Evolutionary conservation across 2,113 vertebrate species (phyloP).

Genomic region (Daboia siamensis): DNA sequence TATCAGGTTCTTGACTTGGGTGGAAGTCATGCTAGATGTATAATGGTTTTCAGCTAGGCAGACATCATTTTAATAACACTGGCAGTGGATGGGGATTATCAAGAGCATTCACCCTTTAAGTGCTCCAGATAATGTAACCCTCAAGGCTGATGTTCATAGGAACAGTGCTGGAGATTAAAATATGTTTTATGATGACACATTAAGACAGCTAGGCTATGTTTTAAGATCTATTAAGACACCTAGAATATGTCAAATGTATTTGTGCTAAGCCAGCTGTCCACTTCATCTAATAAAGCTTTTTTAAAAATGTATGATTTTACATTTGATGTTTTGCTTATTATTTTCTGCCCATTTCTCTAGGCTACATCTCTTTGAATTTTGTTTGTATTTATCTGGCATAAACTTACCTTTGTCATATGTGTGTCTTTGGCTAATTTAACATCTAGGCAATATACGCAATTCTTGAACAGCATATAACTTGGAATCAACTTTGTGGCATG

Average conservation of each 20-base stretch:
- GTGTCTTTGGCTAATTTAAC: neutral
- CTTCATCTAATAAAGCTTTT: neutral
- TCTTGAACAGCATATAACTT: neutral
- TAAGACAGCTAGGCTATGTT: neutral
- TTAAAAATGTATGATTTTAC: neutral
- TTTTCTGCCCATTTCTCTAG: neutral
- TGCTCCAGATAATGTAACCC: neutral
- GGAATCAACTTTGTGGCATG: neutral
- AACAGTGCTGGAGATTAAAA: neutral
- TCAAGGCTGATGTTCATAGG: neutral
- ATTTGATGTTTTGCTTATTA: neutral
- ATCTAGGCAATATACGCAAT: neutral
- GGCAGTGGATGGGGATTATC: neutral
- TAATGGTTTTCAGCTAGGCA: neutral
- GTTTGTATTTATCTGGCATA: neutral
- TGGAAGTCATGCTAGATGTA: neutral
- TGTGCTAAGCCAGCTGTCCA: neutral
- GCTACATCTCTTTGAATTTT: neutral
- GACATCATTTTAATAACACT: neutral
- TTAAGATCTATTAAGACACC: neutral
- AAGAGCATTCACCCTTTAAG: neutral
- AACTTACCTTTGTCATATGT: neutral
- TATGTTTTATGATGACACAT: neutral
- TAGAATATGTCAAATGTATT: neutral
- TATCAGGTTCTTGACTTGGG: neutral